phyloP scores from a whole-genome alignment of 2,888 invertebrate genomes.

The Idaea straminata region DNA sequence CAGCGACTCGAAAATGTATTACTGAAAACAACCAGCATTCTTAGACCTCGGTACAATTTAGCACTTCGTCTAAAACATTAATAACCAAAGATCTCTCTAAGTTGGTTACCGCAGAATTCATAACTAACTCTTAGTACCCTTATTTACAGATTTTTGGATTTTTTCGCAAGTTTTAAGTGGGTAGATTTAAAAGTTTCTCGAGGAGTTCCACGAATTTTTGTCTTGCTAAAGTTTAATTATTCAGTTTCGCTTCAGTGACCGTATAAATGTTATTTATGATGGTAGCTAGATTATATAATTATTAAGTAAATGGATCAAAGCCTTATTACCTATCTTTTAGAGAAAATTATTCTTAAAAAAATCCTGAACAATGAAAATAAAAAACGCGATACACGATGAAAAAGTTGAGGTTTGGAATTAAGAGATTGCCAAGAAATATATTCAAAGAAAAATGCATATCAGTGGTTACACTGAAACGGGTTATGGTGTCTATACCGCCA shows the following conservation, averaged over 20 bases:
- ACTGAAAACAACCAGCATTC: not conserved
- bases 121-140: slow-evolving; percentile 26
- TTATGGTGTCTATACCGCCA: too few species aligned
- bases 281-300: not conserved
- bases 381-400: too few species aligned
- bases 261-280: not conserved
- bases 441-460: too few species aligned
- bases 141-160: slow-evolving; percentile 38
- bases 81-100: slow-evolving; percentile 7
- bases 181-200: slow-evolving; percentile 32
- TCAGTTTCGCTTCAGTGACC: slow-evolving; percentile 27
- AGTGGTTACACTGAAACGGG: too few species aligned
- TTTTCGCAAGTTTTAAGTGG: slow-evolving; percentile 41
- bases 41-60: not conserved
- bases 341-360: too few species aligned
- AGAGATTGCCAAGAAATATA: too few species aligned
- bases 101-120: slow-evolving; percentile 17
- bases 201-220: slow-evolving; percentile 22
- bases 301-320: not conserved
- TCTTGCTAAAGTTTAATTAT: slow-evolving; percentile 32
- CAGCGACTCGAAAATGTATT: not conserved
- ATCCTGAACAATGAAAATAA: too few species aligned
- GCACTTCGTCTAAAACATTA: not conserved
- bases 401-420: too few species aligned
- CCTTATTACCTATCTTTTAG: too few species aligned